A percentile compares a stretch with the other conserved stretches of the same genome.
phyloP scores from a whole-genome alignment of 2,888 invertebrate genomes.

The Drosophila neonasuta region DNA sequence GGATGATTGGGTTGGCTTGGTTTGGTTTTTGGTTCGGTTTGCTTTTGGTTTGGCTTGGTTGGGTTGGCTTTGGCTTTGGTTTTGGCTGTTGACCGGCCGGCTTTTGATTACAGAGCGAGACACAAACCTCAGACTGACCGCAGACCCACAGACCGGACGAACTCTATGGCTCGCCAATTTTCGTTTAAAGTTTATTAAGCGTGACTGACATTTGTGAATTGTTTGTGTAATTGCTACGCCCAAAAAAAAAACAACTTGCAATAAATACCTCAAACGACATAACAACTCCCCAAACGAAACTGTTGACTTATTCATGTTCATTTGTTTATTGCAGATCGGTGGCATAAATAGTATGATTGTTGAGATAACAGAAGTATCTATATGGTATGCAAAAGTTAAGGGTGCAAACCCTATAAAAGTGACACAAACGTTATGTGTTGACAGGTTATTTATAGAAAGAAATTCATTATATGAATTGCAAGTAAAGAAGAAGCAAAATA shows the following conservation, averaged over 20 bases:
- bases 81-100: conserved; percentile 59
- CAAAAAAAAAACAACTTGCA: conserved; percentile 41
- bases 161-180: conserved; percentile 67
- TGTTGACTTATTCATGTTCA: not conserved
- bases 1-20: conserved; percentile 24
- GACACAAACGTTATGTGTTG: not conserved
- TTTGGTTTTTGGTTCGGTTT: conserved; percentile 12
- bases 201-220: conserved; percentile 74
- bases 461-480: too few relatives aligned
- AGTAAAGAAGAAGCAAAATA: too few relatives aligned
- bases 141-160: conserved; percentile 50
- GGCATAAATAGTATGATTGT: not conserved
- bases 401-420: not conserved
- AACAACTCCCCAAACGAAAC: conserved; percentile 5
- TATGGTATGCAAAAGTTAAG: too few relatives aligned
- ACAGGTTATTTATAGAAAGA: too few relatives aligned
- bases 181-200: conserved; percentile 73
- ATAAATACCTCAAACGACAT: conserved; percentile 33
- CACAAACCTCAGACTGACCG: conserved; percentile 34
- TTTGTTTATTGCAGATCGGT: not conserved
- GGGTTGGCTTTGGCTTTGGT: conserved; percentile 11
- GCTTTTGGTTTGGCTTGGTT: conserved; percentile 18
- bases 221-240: conserved; percentile 67
- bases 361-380: too few relatives aligned
- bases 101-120: conserved; percentile 64